phyloP scores from a whole-genome alignment of 1,140 invertebrate species.

The Delia radicum region DNA sequence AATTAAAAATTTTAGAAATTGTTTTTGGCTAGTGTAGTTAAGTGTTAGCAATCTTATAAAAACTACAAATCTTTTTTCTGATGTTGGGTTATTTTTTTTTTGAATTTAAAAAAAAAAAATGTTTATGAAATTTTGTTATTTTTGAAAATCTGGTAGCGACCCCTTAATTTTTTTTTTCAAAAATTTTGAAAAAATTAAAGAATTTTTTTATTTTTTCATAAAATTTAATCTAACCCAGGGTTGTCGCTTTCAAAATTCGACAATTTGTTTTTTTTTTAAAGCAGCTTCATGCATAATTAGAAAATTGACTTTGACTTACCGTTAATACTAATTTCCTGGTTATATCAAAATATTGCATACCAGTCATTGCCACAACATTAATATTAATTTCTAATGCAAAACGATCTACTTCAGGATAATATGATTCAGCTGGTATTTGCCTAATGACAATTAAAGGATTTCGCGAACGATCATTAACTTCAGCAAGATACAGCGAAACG shows the following conservation, averaged over 20 bases:
- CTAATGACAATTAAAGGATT: conserved; percentile 59
- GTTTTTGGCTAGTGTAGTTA: no score
- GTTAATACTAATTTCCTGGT: conserved; percentile 64
- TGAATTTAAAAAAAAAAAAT: no score
- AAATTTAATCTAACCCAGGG: no score
- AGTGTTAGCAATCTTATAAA: no score
- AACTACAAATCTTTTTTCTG: no score
- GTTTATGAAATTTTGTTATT: background rate
- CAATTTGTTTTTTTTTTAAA: no score
- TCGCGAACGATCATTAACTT: conserved; percentile 64
- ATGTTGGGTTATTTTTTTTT: no score
- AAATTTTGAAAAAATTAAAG: background rate
- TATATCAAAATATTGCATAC: conserved; percentile 64
- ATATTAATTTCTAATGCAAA: conserved; percentile 61
- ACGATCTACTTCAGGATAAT: conserved; percentile 61
- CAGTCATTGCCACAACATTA: conserved; percentile 62
- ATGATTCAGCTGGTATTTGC: conserved; percentile 59
- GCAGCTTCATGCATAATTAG: background rate
- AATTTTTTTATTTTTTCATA: no score
- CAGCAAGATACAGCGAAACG: conserved; percentile 63
- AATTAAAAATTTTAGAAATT: no score
- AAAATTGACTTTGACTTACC: conserved; percentile 24
- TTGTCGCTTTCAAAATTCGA: no score
- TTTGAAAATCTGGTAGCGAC: background rate
- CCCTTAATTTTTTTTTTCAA: no score